Evolutionary conservation across 2,888 invertebrate species (phyloP).

Genomic region (Cantharis rufa): DNA sequence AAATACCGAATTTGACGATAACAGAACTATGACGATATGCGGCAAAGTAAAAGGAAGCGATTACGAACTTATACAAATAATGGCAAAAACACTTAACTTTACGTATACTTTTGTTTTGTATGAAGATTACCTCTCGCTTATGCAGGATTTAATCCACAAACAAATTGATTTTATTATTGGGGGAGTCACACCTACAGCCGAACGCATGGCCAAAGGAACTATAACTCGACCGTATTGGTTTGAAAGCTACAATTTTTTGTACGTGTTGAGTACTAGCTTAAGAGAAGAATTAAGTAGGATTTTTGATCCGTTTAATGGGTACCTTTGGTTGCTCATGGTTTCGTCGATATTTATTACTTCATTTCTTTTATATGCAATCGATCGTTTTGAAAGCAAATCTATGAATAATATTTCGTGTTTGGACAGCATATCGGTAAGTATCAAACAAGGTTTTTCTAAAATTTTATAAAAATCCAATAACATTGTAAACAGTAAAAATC

Average conservation of each 20-base stretch:
- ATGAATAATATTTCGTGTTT: neutral
- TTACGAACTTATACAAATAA: neutral
- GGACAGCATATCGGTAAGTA: constrained; percentile 17
- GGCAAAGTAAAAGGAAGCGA: constrained; percentile 1
- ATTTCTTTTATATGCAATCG: constrained; percentile 5
- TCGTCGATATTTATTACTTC: constrained; percentile 9
- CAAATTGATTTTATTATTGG: constrained; percentile 16
- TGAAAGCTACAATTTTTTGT: constrained; percentile 29
- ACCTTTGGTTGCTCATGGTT: constrained; percentile 6
- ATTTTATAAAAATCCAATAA: neutral
- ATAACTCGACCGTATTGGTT: constrained; percentile 24
- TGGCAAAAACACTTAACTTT: constrained; percentile 8
- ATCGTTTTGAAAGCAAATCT: neutral
- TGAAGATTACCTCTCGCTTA: neutral
- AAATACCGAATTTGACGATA: neutral
- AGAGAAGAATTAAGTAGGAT: constrained; percentile 20
- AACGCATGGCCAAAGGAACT: constrained; percentile 14
- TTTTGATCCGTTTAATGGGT: constrained; percentile 23
- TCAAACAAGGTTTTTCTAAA: neutral
- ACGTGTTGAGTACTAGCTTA: constrained; percentile 13
- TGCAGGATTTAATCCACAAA: neutral
- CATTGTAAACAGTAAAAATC: neutral
- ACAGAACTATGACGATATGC: neutral
- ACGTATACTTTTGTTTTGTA: neutral
- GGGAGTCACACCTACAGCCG: constrained; percentile 20